A percentile compares a stretch with the other conserved stretches of the same genome.
Evolutionary conservation across 2,888 invertebrate genomes (phyloP).

Genomic region (Philereme vetulata): DNA sequence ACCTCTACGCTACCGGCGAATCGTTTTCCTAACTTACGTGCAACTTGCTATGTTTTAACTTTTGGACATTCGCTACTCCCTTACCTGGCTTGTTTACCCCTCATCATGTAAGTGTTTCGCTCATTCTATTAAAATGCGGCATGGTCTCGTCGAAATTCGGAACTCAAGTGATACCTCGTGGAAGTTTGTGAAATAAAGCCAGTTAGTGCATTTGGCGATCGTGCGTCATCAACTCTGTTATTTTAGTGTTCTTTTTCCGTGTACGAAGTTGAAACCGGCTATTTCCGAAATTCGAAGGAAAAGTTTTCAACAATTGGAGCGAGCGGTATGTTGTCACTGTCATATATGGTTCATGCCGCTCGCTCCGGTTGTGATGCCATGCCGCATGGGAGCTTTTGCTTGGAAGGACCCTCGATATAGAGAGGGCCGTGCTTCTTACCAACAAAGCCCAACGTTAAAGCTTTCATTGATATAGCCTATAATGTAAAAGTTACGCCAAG

Average conservation of each 20-base stretch:
- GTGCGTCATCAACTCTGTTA: slow-evolving; percentile 47
- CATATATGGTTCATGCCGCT: slow-evolving; percentile 52
- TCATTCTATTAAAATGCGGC: slow-evolving; percentile 75
- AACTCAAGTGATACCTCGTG: slow-evolving; percentile 76
- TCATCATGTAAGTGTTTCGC: slow-evolving; percentile 82
- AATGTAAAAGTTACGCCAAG: slow-evolving; percentile 70
- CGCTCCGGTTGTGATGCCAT: slow-evolving; percentile 55
- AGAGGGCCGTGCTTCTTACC: slow-evolving; percentile 54
- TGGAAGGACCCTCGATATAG: slow-evolving; percentile 55
- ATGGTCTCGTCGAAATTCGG: slow-evolving; percentile 75
- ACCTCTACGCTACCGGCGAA: slow-evolving; percentile 84
- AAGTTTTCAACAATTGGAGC: slow-evolving; percentile 65
- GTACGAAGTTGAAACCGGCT: slow-evolving; percentile 61
- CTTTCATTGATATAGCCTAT: slow-evolving; percentile 66
- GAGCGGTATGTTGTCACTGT: slow-evolving; percentile 60
- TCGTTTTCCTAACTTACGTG: slow-evolving; percentile 79
- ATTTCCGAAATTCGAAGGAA: slow-evolving; percentile 79
- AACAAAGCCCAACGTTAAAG: slow-evolving; percentile 53
- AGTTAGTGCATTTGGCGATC: slow-evolving; percentile 68
- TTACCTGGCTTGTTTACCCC: slow-evolving; percentile 82
- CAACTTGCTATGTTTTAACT: slow-evolving; percentile 81
- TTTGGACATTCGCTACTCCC: slow-evolving; percentile 75
- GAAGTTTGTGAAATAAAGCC: slow-evolving; percentile 76
- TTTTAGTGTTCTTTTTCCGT: slow-evolving; percentile 62
- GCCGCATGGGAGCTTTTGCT: slow-evolving; percentile 71